Evolutionary conservation across 2,113 vertebrate genomes (phyloP), one percentile per base, ranked within the genome.

Genomic region (Ammodramus savannarum): DNA sequence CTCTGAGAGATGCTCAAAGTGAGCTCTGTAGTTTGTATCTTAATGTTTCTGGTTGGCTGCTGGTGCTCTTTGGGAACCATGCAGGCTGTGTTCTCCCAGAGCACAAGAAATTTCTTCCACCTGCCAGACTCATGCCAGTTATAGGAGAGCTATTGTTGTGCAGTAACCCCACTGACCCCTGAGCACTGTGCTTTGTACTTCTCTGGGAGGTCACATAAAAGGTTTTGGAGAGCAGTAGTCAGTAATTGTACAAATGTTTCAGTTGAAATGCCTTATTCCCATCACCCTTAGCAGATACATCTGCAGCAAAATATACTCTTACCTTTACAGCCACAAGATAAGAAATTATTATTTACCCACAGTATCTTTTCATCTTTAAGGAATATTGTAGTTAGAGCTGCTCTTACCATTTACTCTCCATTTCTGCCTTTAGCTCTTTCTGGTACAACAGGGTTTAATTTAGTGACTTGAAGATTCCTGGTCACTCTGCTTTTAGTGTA

Each of bases 21-120:
- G 29, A 84, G 57, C 66, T 85, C 68, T 52, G 69, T 79, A 72
- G 94, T 38, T 13, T 89, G 9, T 85, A 79, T 85, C 89, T 81
- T 67, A 52, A 48, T 85, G 84, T 90, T 95, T 95, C 88, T 95
- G 89, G 44, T 85, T 94, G 94, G 86, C 69, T 92, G 73, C 77
- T 89, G 52, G 80, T 34, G 68, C 69, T 90, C 86, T 90, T 96
- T 95, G 95, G 90, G 96, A 96, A 96, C 90, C 18, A 3, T 19
- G 72, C 61, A 25, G 39, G 65, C 86, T 87, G 72, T 92, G 52
- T 87, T 95, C 91, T 95, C 89, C 89, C 94, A 96, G 89, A 85
- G 44, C 66, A 85, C 44, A 68, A 92, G 80, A 86, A 61, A 68
- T 87, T 93, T 89, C 89, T 95, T 87, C 93, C 89, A 95, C 95